Conservation (phyloP, 2,113 vertebrate genomes). For the Sterrhoptilus dennistouni region DNA sequence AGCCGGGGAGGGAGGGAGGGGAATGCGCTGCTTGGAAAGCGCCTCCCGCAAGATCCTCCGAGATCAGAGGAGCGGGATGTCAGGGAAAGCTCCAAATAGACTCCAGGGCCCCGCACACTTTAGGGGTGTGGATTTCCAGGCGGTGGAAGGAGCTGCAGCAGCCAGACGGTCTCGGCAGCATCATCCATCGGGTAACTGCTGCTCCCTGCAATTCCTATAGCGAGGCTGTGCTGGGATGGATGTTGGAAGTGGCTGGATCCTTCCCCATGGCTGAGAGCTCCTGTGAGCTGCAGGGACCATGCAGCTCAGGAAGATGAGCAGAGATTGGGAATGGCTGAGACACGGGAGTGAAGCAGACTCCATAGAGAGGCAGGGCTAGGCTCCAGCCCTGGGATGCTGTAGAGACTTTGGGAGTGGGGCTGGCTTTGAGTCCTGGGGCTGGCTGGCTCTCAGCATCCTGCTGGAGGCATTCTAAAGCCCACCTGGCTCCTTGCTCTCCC, state of each 20-base stretch:
- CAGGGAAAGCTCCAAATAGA: background rate
- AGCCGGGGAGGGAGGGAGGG: background rate
- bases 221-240: background rate
- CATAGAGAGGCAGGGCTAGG: accelerated
- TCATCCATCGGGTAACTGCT: accelerated
- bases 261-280: background rate
- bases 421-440: background rate
- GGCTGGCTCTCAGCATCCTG: background rate
- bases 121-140: background rate
- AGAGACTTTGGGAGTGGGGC: background rate
- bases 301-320: accelerated
- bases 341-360: accelerated
- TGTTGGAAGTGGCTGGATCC: background rate
- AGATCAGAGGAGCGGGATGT: background rate
- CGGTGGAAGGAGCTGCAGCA: background rate
- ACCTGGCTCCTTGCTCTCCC: background rate
- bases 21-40: background rate
- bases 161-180: accelerated
- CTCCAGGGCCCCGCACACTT: background rate
- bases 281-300: background rate
- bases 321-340: background rate
- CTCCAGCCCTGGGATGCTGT: background rate
- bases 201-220: background rate
- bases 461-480: background rate
- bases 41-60: background rate